Percentiles rank a stretch among this genome's conserved stretches.
Conservation (phyloP, 2,888 invertebrate genomes). For the Microchrysa polita region DNA sequence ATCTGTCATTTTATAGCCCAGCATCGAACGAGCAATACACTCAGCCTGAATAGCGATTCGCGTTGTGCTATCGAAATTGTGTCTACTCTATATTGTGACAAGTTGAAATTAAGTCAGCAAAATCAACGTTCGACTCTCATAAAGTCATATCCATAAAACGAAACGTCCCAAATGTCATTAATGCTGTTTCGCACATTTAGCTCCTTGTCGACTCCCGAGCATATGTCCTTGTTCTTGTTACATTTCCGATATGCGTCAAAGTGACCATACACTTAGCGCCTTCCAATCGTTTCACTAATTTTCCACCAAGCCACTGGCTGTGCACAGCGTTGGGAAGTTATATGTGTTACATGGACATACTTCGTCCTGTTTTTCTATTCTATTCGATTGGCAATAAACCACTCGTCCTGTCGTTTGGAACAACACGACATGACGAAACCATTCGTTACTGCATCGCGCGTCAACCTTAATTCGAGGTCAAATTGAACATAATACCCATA, state of each 20-base stretch:
- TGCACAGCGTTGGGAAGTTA: too few species aligned
- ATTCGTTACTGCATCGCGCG: background rate
- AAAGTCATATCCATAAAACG: background rate
- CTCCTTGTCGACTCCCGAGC: background rate
- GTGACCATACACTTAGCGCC: conserved; percentile 24
- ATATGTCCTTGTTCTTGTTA: background rate
- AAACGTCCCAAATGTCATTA: background rate
- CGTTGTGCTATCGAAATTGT: too few species aligned
- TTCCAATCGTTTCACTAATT: conserved; percentile 20
- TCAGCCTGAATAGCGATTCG: too few species aligned
- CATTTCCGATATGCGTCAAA: background rate
- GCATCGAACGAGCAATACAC: too few species aligned
- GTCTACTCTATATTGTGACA: too few species aligned
- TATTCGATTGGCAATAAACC: conserved; percentile 5
- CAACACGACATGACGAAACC: conserved; percentile 3
- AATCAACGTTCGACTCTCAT: background rate
- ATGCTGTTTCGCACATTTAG: background rate
- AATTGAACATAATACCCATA: conserved; percentile 9
- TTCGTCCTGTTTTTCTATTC: too few species aligned
- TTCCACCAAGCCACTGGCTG: conserved; percentile 22
- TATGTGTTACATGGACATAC: too few species aligned
- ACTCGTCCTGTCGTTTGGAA: too few species aligned
- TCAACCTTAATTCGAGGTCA: conserved; percentile 17
- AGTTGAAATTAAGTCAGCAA: too few species aligned
- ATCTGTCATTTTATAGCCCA: too few species aligned